Base-by-base conservation (phyloP, 30 jellyfish, hydroid and myxozoan genomes). In the Hydractinia echinata region DNA sequence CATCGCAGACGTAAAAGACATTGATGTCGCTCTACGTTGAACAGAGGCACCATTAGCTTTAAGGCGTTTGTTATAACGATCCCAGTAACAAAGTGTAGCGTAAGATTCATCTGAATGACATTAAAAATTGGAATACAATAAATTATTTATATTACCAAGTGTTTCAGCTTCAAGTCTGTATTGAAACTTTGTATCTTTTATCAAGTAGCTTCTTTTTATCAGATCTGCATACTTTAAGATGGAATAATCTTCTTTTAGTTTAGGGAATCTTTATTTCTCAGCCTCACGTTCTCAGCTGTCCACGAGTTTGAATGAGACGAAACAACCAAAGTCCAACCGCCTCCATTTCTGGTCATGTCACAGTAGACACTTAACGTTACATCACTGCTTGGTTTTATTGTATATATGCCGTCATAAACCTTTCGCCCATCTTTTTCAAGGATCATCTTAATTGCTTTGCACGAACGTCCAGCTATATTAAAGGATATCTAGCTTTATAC, bases 251-350 rank as follows among this genome's bases (percentile, higher is more conserved):
- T 81, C 64, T 44, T 49, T 74, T 15, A 84, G 53, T 19, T 19
- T 11, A 19, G 81, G 81, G 81, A 73, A 77, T 84, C 70, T 18
- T 30, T 72, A 54, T 93, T 93, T 74, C 99, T 51, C 64, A 62
- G 85, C 76, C 76, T 77, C 83, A 93, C 83, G 14, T 79, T 89
- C 15, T 87, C 19, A 51, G 90, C 15, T 4, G 85, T 87, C 99
- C 99, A 93, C 56, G 86, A 67, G 54, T 84, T 88, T 49, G 94
- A 62, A 48, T 79, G 88, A 66, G 91, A 69, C 53, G 99, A 61
- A 3, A 93, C 94, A 77, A 93, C 80, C 51, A 93, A 87, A 1
- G 99, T 93, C 99, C 99, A 93, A 6, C 99, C 99, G n/a, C 99
- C 99, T 4, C 99, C 99, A 61, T 84, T 73, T 20, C 95, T 82